Evolutionary conservation across 2,888 invertebrate species (phyloP).

Genomic region (Laspeyria flexula): DNA sequence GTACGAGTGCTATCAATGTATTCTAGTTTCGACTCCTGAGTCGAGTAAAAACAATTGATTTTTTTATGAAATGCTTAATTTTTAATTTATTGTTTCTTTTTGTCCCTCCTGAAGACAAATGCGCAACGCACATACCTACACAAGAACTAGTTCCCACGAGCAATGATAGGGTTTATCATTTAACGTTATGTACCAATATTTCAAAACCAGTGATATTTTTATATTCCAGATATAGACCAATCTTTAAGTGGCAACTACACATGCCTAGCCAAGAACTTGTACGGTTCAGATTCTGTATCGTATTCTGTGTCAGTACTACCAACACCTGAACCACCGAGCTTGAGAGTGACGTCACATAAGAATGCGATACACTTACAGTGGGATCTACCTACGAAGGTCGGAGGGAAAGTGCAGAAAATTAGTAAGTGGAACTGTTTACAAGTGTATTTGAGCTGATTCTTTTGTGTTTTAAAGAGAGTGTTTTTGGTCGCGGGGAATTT

Average conservation of each 20-base stretch:
- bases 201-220: not conserved
- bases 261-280: constrained; percentile 92
- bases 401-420: constrained; percentile 68
- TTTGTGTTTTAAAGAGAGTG: too few relatives aligned
- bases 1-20: too few relatives aligned
- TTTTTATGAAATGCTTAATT: too few relatives aligned
- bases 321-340: constrained; percentile 89
- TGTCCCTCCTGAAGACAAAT: too few relatives aligned
- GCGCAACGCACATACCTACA: too few relatives aligned
- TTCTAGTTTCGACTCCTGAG: too few relatives aligned
- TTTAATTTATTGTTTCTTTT: too few relatives aligned
- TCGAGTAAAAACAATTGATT: too few relatives aligned
- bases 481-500: too few relatives aligned
- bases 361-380: constrained; percentile 86
- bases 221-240: constrained; percentile 87
- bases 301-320: constrained; percentile 92
- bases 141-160: too few relatives aligned
- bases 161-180: too few relatives aligned
- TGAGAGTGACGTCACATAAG: constrained; percentile 83
- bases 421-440: constrained; percentile 52
- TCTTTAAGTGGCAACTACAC: constrained; percentile 92
- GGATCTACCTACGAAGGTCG: constrained; percentile 78
- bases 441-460: not conserved
- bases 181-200: too few relatives aligned
- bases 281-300: constrained; percentile 93